Conservation (phyloP, 2,113 vertebrate species). For the Microcebus tavaratra region DNA sequence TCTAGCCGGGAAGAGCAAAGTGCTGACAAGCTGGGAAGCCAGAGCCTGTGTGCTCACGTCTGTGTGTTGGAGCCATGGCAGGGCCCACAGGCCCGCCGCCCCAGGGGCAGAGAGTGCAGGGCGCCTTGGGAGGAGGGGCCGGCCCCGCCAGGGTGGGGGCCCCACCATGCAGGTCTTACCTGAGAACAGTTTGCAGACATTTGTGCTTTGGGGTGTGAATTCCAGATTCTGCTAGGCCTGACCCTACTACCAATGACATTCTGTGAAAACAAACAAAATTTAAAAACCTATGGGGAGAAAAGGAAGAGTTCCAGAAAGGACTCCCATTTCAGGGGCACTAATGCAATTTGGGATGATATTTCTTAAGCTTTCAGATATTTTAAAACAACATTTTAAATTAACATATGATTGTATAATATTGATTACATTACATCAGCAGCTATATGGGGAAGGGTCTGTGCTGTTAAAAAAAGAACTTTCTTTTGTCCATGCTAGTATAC, state of each 20-base stretch:
- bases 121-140: not conserved
- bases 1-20: slow-evolving; percentile 68
- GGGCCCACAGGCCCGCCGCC: too few species aligned
- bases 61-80: not conserved
- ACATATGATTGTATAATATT: not conserved
- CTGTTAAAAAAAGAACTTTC: not conserved
- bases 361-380: not conserved
- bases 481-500: not conserved
- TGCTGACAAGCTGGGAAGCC: slow-evolving; percentile 16
- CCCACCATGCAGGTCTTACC: not conserved
- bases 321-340: slow-evolving; percentile 48
- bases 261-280: not conserved
- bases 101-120: rapidly evolving
- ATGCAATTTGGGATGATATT: slow-evolving; percentile 1
- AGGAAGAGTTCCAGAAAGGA: slow-evolving; percentile 64
- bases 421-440: not conserved
- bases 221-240: slow-evolving; percentile 56
- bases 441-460: too few species aligned
- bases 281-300: not conserved
- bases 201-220: slow-evolving; percentile 50
- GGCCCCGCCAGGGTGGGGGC: not conserved
- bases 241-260: not conserved
- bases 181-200: slow-evolving; percentile 35
- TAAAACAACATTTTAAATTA: not conserved
- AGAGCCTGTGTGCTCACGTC: not conserved